A percentile compares a stretch with the other conserved stretches of the same genome.
Conservation (phyloP, 2,797 vertebrate species). For the Atherinosoma microstoma region DNA sequence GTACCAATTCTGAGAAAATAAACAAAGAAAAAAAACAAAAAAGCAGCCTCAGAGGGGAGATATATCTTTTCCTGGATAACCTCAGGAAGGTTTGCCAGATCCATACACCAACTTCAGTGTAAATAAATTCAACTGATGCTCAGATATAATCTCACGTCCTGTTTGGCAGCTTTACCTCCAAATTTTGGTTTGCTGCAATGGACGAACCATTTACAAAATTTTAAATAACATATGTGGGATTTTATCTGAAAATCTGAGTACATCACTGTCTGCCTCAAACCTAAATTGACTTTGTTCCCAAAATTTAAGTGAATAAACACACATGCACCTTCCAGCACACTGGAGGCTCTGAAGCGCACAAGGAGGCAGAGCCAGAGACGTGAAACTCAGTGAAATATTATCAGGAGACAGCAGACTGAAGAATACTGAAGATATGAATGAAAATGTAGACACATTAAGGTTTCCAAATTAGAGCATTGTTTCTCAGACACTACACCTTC, state of each 20-base stretch:
- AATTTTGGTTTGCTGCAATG: background rate
- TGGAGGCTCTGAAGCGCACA: no score
- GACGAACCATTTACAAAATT: background rate
- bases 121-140: background rate
- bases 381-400: no score
- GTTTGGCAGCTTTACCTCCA: background rate
- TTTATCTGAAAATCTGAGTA: background rate
- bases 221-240: background rate
- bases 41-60: no score
- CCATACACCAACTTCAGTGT: background rate
- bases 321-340: no score
- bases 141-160: background rate
- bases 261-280: background rate
- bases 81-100: background rate
- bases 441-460: background rate
- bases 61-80: background rate
- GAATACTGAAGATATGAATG: background rate
- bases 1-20: background rate
- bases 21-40: constrained; percentile 3
- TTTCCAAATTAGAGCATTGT: background rate
- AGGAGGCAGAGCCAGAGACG: no score
- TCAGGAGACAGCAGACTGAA: background rate
- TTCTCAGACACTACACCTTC: background rate
- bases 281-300: no score
- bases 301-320: no score